Evolutionary conservation across 2,888 invertebrate species (phyloP), one percentile per base, ranked within the genome.

Genomic region (Phortica magna): DNA sequence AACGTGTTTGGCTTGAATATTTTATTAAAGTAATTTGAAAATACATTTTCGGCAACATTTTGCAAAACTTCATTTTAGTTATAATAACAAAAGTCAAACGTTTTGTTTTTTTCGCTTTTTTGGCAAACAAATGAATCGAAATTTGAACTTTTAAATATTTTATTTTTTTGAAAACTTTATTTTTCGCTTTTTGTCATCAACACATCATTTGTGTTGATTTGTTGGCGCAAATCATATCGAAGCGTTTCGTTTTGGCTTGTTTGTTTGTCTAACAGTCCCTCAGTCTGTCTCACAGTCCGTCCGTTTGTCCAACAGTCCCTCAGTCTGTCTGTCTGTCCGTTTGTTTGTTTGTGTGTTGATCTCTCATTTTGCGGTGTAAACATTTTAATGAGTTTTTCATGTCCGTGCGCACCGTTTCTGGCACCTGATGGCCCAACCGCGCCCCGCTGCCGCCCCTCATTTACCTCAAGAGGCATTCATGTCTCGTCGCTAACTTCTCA

Each of bases 341-440:
- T 14, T 55, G 53, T 67, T 80, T 86, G 79, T 83, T 82, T 82
- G 80, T 81, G 83, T 86, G 83, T 82, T 83, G 83, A 82, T 82
- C 84, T 59, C 53, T 53, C 70, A 70, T 77, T 88, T 83, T 83
- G 87, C 77, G 84, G 82, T 83, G 88, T 87, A 88, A 88, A 88
- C 84, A 88, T 88, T 88, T 88, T 88, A 88, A 88, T 88, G 88
- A 88, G 88, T 88, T 89, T 88, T 88, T 87, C 89, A 84, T 88
- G 88, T 88, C 79, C 77, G 82, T 75, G 68, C 53, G 79, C 83
- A 79, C 81, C 77, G 81, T 68, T 78, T 77, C 43, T 12, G 43
- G 19, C 42, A 75, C 39, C 67, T 42, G 64, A 14, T 39, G 41
- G 31, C 57, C 43, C 55, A 65, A 17, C 39, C 17, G 39, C 22